Base-by-base conservation (phyloP, 2,797 vertebrate species). In the Typhlichthys subterraneus region DNA sequence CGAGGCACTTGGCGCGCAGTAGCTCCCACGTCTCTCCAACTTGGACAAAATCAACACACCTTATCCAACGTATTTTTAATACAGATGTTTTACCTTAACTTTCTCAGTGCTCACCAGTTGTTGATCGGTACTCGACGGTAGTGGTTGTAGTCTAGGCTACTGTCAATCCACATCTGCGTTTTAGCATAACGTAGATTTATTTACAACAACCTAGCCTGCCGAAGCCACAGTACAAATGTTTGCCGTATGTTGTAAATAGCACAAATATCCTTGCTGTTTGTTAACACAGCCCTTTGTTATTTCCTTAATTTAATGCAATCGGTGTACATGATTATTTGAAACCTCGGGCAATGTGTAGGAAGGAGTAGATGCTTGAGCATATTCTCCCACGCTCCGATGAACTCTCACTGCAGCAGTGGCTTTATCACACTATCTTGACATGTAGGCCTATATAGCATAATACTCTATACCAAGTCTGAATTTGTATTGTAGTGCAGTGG, bases 321-420 rank as follows among this genome's bases (percentile, higher is more conserved):
- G n/a, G 8, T 13, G 33, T 38, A 38, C 38, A 8, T 42, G 38
- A 42, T 79, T 83, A 69, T 77, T 78, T 53, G 61, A 54, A 78
- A 70, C 79, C 72, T 49, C 63, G 63, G 69, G 69, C 70, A 76
- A 73, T 46, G 14, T 69, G 87, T 87, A 80, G 85, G 87, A 82
- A 80, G 85, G 87, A 82, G 87, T 79, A 14, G 77, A 70, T 77
- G 77, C 77, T 59, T 17, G 70, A 83, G 76, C 72, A 77, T 74
- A 82, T 85, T 86, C 85, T 89, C 87, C 88, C 84, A 89, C 84
- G 78, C 84, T 84, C 83, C 78, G 61, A 12, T 15, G 79, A 82
- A 53, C 64, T 61, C 61, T 74, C 69, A 0, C 54, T 38, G 80
- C 72, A 66, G 62, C 49, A 29, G 59, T 67, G 38, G 48, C 50